Conservation (phyloP, 2,113 vertebrate species). For the Hepsetus odoe region DNA sequence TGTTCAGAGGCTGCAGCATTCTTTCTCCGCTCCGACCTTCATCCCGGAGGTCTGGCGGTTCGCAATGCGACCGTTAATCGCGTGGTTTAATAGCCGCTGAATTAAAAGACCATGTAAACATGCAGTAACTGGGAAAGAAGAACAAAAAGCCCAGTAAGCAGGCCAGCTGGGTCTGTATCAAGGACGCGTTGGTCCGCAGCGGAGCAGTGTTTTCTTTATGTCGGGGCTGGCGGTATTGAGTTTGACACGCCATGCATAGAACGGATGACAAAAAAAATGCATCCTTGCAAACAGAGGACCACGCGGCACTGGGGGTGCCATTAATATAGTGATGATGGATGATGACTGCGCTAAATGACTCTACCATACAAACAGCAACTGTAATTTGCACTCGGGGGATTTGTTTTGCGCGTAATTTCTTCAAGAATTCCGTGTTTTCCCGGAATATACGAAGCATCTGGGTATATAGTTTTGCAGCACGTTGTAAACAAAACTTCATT, state of each 20-base stretch:
- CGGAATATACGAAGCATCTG: not conserved
- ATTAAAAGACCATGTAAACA: constrained; percentile 57
- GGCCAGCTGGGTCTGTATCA: not conserved
- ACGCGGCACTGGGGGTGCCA: not conserved
- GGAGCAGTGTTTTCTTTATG: not conserved
- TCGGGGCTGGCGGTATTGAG: not conserved
- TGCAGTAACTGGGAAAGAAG: not conserved
- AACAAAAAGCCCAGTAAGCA: not conserved
- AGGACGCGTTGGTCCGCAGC: not conserved
- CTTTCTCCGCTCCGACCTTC: constrained; percentile 39
- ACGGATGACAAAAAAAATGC: not conserved
- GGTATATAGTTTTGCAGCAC: not conserved
- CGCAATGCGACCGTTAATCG: constrained; percentile 57
- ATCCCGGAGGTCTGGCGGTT: constrained; percentile 46
- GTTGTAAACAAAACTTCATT: not conserved
- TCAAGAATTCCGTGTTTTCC: too few species aligned
- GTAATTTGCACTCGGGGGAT: not conserved
- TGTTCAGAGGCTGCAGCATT: constrained; percentile 60
- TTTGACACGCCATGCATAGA: not conserved
- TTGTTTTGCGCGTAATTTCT: too few species aligned
- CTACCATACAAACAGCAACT: not conserved
- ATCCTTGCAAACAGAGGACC: not conserved
- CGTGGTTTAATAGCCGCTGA: constrained; percentile 52
- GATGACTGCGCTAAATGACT: too few species aligned
- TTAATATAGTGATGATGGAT: not conserved